These are phyloP conservation scores for Hemiscyllium ocellatum DNA, from an alignment of 2,113 vertebrate genomes.

Conservation along the genomic window DNA sequence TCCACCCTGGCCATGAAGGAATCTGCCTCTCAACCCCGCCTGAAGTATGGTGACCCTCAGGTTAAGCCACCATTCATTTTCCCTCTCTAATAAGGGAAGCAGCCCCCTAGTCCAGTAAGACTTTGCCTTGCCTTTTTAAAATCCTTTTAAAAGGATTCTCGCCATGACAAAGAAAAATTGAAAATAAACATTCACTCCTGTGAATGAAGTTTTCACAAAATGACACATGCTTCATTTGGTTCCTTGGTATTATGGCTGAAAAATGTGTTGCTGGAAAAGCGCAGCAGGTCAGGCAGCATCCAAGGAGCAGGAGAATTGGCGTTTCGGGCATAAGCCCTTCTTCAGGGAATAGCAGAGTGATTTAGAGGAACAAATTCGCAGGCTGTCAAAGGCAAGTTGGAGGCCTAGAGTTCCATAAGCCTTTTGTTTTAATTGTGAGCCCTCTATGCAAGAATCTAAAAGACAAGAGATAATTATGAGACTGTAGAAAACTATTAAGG, in stretches of 20 bases:
- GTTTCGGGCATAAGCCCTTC: no score
- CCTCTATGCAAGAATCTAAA: not conserved
- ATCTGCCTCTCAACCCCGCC: no score
- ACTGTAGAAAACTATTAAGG: not conserved
- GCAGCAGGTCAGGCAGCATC: no score
- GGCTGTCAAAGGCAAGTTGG: not conserved
- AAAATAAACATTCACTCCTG: not conserved
- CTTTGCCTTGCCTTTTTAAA: no score
- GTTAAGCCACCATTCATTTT: no score
- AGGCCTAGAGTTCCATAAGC: not conserved
- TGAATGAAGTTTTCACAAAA: not conserved
- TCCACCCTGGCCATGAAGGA: no score
- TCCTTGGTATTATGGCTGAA: not conserved
- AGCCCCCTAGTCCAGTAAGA: no score
- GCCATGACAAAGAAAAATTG: not conserved
- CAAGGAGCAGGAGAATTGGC: no score
- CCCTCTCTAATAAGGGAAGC: no score
- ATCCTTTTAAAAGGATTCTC: not conserved
- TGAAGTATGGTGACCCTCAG: no score
- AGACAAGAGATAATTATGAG: not conserved
- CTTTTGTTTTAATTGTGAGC: not conserved
- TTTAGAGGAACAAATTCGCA: not conserved
- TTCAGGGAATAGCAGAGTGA: not conserved
- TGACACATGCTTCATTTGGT: not conserved
- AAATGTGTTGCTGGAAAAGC: no score